phyloP scores from a whole-genome alignment of 2,888 invertebrate genomes.

The Fragum whitleyi region DNA sequence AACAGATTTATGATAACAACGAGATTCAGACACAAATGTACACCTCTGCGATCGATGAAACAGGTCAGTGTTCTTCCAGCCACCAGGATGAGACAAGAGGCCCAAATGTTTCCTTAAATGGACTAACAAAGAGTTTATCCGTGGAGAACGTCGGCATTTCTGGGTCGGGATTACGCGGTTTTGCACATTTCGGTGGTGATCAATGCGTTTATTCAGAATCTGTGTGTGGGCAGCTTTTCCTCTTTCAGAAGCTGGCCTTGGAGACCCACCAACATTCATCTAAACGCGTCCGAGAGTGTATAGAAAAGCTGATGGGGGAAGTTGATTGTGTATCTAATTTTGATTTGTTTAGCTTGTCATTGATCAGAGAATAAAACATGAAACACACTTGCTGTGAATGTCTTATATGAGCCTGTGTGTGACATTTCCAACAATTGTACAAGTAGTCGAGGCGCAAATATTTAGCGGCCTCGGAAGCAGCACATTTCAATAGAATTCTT shows the following conservation, averaged over 20 bases:
- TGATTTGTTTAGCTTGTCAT: constrained; percentile 22
- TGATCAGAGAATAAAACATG: constrained; percentile 25
- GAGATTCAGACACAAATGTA: neutral
- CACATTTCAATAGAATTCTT: no score
- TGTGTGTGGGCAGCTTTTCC: neutral
- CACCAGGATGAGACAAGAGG: neutral
- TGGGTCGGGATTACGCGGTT: neutral
- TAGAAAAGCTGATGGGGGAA: neutral
- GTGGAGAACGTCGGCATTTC: constrained; percentile 4
- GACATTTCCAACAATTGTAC: no score
- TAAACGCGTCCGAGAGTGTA: constrained; percentile 9
- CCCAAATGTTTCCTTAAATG: neutral
- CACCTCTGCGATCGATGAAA: neutral
- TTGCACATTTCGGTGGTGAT: neutral
- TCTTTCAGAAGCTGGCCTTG: neutral
- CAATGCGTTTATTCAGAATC: constrained; percentile 5
- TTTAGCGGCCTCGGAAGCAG: no score
- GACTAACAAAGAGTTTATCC: neutral
- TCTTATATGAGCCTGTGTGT: no score
- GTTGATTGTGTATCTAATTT: neutral
- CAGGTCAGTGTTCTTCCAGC: neutral
- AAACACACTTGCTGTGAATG: no score
- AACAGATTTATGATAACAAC: neutral
- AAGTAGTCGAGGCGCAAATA: no score
- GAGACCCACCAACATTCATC: neutral